A percentile compares a stretch with the other conserved stretches of the same genome.
Conservation (phyloP, 2,113 vertebrate species). For the Tonatia bakeri region DNA sequence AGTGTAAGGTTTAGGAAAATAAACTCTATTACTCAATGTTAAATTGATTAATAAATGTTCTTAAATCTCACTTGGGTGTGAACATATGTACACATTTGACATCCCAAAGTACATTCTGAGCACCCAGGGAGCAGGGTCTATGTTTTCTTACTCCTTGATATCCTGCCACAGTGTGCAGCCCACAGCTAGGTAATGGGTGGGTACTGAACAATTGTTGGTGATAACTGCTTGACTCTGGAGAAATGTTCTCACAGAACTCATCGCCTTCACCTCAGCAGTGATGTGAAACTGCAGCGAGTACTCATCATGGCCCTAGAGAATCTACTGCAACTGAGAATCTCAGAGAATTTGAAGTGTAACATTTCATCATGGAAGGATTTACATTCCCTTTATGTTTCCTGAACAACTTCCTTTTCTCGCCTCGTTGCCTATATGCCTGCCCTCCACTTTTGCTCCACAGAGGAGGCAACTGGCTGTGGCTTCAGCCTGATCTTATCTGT, state of each 20-base stretch:
- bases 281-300: neutral
- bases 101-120: conserved; percentile 8
- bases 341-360: conserved; percentile 22
- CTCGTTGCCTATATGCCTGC: neutral
- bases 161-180: neutral
- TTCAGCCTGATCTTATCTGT: conserved; percentile 53
- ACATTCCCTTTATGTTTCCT: conserved; percentile 4
- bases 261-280: neutral
- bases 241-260: neutral
- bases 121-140: neutral
- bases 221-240: neutral
- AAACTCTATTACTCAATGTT: neutral
- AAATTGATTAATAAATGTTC: neutral
- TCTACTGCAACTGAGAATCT: neutral
- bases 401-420: conserved; percentile 7
- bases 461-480: neutral
- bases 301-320: neutral
- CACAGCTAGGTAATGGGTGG: neutral
- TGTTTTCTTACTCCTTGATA: neutral
- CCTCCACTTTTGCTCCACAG: conserved; percentile 7
- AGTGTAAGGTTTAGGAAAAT: conserved; percentile 27
- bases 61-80: neutral
- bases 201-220: neutral
- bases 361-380: neutral
- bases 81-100: neutral